Evolutionary conservation across 2,888 invertebrate genomes (phyloP), one percentile per base, ranked within the genome.

Genomic region (Cryptocheilus praepositus): DNA sequence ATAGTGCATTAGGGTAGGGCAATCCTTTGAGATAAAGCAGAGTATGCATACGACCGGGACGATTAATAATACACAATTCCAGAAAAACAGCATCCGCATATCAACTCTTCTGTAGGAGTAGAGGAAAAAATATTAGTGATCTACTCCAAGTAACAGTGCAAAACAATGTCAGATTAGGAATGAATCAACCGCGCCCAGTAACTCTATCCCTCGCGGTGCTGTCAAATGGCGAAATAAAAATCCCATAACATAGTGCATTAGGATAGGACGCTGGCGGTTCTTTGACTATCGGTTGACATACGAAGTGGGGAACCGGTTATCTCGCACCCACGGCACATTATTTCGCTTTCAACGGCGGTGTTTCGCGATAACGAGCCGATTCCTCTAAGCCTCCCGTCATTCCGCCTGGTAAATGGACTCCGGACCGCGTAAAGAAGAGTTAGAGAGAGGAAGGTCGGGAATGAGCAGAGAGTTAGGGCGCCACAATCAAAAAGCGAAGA

Each of bases 301-400:
- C 74, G 74, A 36, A 36, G 36, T 36, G 36, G 36, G 36, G 36
- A 36, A 77, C 77, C 77, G 77, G 77, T 77, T 77, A 36, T 36
- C 36, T 68, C 62, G 65, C 64, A 67, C 65, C 58, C 64, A 64
- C 68, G 72, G 66, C 61, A 63, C 66, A 64, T 77, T 74, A 73
- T 74, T 70, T 66, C 73, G 68, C 62, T 66, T 65, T 66, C 52
- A 64, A 53, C 74, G 69, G 63, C 67, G 70, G 52, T 77, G 72
- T 77, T 70, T 74, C 65, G 62, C 70, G 74, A 77, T 77, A 77
- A 77, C 77, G 67, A 70, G 61, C 65, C 72, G 73, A 71, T 66
- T 62, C 49, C 54, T 63, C 56, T 36, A 36, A 36, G 36, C 11
- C 43, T 43, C 36, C 15, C 22, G 46, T 45, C 52, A 36, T 11